A percentile compares a stretch with the other conserved stretches of the same genome.
Conservation (phyloP, 2,113 vertebrate species). For the Neolamprologus sp. region DNA sequence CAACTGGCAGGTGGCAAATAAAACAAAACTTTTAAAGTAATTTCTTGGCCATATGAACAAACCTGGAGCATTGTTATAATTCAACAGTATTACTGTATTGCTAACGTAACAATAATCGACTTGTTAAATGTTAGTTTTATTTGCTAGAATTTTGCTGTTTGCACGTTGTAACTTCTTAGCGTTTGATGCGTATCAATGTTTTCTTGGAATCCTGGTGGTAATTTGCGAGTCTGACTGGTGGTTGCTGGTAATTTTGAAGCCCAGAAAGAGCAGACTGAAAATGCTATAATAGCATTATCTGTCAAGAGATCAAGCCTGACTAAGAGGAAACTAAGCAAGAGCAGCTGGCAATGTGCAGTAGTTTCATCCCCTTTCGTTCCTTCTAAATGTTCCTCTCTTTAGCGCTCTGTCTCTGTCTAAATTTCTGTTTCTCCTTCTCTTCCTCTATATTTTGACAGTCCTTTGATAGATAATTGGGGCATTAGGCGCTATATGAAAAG, state of each 20-base stretch:
- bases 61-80: background rate
- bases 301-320: conserved; percentile 38
- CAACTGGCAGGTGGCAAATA: background rate
- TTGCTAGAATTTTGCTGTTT: conserved; percentile 5
- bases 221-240: conserved; percentile 12
- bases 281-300: conserved; percentile 40
- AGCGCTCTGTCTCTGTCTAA: background rate
- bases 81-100: background rate
- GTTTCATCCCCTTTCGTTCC: background rate
- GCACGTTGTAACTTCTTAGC: conserved; percentile 14
- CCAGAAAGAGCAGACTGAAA: conserved; percentile 19
- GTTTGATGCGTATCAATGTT: conserved; percentile 16
- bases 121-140: conserved; percentile 24
- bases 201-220: conserved; percentile 5
- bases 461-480: conserved; percentile 38
- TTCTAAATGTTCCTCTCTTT: background rate
- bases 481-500: conserved; percentile 33
- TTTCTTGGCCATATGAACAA: background rate
- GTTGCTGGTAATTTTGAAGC: conserved; percentile 13
- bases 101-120: conserved; percentile 5
- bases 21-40: background rate
- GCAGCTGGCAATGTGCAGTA: conserved; percentile 13
- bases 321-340: conserved; percentile 2
- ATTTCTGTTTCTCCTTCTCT: background rate
- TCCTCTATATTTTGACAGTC: conserved; percentile 14